These are phyloP conservation scores for Pandion haliaetus DNA, from an alignment of 2,113 vertebrate species.

Conservation along the genomic window DNA sequence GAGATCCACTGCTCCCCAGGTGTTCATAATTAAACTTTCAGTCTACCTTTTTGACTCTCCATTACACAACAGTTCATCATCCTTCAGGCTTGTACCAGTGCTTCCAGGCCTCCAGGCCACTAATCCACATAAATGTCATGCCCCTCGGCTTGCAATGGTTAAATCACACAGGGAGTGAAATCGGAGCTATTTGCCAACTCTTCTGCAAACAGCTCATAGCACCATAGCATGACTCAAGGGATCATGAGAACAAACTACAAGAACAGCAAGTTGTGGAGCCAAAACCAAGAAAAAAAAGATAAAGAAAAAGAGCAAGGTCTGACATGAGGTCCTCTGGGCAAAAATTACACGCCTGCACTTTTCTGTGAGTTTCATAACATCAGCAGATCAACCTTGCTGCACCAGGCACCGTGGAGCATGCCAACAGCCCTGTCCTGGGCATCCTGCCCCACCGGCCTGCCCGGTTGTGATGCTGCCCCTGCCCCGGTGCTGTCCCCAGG, in stretches of 20 bases:
- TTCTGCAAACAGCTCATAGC: background rate
- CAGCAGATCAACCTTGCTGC: background rate
- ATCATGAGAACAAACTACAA: background rate
- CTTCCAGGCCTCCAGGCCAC: background rate
- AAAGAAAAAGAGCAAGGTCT: background rate
- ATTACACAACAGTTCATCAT: background rate
- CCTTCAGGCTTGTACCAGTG: background rate
- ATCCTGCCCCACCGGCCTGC: background rate
- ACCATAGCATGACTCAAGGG: background rate
- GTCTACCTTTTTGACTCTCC: background rate
- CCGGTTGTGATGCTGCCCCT: background rate
- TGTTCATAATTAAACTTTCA: background rate
- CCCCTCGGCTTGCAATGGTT: background rate
- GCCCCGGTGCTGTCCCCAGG: background rate
- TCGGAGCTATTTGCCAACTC: background rate
- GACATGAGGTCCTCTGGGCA: background rate
- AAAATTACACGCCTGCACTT: background rate
- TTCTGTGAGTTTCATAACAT: background rate
- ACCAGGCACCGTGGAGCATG: rapidly evolving
- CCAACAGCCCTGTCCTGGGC: background rate
- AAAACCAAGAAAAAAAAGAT: background rate
- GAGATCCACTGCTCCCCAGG: background rate
- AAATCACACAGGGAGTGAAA: background rate
- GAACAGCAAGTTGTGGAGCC: background rate
- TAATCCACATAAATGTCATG: background rate